Percentiles rank a stretch among this genome's conserved stretches.
Conservation (phyloP, 1,140 invertebrate species). For the Adelges cooleyi region DNA sequence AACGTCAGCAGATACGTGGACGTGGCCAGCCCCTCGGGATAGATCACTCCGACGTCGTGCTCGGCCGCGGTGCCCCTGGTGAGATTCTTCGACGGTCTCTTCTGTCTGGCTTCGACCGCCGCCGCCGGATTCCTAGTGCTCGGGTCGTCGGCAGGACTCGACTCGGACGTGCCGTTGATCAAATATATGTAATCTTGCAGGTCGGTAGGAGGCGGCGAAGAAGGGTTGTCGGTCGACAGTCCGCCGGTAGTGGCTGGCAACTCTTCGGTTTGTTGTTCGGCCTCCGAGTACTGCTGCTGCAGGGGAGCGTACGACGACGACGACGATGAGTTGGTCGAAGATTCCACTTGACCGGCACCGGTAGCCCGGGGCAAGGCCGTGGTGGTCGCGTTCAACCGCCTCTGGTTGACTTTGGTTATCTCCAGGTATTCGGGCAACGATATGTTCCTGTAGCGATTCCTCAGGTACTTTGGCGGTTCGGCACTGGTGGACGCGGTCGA, state of each 20-base stretch:
- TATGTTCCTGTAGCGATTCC: conserved; percentile 1
- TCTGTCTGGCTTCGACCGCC: neutral
- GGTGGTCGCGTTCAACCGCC: neutral
- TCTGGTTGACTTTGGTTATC: conserved; percentile 3
- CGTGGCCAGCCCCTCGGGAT: conserved; percentile 38
- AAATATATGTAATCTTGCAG: conserved; percentile 9
- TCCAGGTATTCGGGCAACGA: conserved; percentile 13
- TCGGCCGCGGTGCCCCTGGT: neutral
- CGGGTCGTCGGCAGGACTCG: neutral
- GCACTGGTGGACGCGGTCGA: neutral
- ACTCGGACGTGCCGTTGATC: neutral
- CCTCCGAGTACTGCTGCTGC: too few relatives aligned
- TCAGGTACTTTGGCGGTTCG: neutral
- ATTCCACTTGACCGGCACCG: neutral
- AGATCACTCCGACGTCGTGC: conserved; percentile 31
- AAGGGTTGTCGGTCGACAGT: neutral
- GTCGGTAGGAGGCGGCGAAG: neutral
- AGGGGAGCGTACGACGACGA: too few relatives aligned
- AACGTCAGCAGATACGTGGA: conserved; percentile 47
- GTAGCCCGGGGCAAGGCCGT: neutral
- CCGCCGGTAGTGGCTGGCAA: neutral
- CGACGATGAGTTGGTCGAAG: neutral
- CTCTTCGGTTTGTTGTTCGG: too few relatives aligned
- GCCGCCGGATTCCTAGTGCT: neutral
- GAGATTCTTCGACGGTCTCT: neutral